Evolutionary conservation across 2,797 vertebrate species (phyloP).

Genomic region (Alectoris magna): DNA sequence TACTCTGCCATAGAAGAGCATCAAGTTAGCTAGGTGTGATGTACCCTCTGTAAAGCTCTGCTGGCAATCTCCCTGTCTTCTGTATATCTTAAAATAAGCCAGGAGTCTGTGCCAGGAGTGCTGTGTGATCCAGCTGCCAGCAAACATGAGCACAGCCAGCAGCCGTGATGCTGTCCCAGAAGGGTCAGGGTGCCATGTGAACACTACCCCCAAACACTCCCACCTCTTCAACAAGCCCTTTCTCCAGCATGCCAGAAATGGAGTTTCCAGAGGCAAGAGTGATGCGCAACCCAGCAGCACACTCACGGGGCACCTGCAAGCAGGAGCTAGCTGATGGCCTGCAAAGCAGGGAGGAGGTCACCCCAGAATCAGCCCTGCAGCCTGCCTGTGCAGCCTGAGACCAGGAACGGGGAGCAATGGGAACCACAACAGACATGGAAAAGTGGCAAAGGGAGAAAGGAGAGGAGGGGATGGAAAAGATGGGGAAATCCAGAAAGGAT

Average conservation of each 20-base stretch:
- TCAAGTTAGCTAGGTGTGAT: background rate
- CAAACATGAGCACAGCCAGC: background rate
- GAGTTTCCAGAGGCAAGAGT: background rate
- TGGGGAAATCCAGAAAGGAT: background rate
- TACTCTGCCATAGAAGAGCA: background rate
- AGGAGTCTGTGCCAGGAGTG: background rate
- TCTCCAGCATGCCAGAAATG: background rate
- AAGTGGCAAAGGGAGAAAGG: background rate
- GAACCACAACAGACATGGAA: background rate
- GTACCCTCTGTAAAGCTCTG: background rate
- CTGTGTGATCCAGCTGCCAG: background rate
- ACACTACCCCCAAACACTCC: background rate
- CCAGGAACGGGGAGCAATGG: background rate
- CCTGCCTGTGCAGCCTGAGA: background rate
- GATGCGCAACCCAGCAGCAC: background rate
- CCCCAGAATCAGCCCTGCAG: accelerated
- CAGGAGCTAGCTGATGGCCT: accelerated
- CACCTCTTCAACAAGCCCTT: background rate
- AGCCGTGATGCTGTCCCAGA: background rate
- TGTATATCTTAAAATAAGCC: background rate
- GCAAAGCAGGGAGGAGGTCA: background rate
- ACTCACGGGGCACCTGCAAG: background rate
- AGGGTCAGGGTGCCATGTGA: background rate
- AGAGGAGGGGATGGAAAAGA: background rate
- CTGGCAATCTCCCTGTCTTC: background rate